Evolutionary conservation across 2,113 vertebrate genomes (phyloP).

Genomic region (Ptilonorhynchus violaceus): DNA sequence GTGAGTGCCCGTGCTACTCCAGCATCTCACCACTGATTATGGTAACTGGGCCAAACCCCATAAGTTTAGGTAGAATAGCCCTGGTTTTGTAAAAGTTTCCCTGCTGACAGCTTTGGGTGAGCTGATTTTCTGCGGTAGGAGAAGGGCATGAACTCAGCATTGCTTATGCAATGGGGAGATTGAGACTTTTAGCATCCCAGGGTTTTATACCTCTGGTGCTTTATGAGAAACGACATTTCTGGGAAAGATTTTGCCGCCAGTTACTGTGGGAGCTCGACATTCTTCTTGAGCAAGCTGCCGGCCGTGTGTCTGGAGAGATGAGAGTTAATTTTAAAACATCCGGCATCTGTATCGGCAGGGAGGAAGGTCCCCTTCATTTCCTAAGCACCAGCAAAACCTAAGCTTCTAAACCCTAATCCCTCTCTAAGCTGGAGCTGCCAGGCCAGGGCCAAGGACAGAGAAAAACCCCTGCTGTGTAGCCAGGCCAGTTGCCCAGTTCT

Average conservation of each 20-base stretch:
- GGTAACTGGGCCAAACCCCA: rapidly evolving
- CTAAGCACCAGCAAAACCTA: conserved; percentile 41
- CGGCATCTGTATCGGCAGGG: neutral
- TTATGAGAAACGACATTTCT: neutral
- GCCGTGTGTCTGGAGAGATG: neutral
- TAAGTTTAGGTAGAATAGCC: neutral
- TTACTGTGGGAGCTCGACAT: neutral
- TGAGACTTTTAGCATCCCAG: neutral
- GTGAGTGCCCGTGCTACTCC: rapidly evolving
- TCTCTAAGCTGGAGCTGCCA: conserved; percentile 18
- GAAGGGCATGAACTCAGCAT: neutral
- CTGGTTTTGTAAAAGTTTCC: neutral
- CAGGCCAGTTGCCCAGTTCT: neutral
- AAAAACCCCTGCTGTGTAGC: neutral
- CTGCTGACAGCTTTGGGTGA: neutral
- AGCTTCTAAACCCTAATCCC: conserved; percentile 44
- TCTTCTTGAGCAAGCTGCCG: neutral
- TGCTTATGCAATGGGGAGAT: neutral
- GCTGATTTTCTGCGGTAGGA: neutral
- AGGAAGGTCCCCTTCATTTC: conserved; percentile 29
- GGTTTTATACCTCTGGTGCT: neutral
- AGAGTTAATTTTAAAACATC: conserved; percentile 46
- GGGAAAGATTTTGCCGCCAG: neutral
- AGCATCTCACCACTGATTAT: neutral
- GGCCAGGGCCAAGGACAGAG: conserved; percentile 10